Evolutionary conservation across 2,888 invertebrate genomes (phyloP), one percentile per base, ranked within the genome.

Genomic region (Emmelina monodactyla): DNA sequence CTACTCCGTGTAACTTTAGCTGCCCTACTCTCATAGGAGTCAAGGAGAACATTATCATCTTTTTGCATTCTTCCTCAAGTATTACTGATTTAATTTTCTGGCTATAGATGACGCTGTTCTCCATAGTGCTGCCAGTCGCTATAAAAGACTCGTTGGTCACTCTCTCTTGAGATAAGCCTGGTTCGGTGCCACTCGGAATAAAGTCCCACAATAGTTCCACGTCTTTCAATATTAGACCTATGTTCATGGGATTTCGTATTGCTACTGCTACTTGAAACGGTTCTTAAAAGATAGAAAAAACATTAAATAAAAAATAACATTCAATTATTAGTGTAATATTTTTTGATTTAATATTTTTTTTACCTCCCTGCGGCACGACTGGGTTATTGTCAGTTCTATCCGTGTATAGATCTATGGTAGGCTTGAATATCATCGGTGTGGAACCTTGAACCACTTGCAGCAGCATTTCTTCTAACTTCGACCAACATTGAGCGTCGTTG

Each of bases 221-320:
- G 49, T 91, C 85, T 42, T 84, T 84, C 37, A 93, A 62, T 28
- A 86, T 79, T 42, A 93, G 61, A 1, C 86, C 72, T 43, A 93
- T 86, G 55, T 89, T 86, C 33, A 93, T 65, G 0, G 89, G 89
- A 68, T 94, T 94, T 45, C 83, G 82, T 42, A 96, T 75, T 34
- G 86, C 84, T 15, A 95, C 79, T 28, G 88, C 87, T 35, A 95
- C 82, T 62, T 88, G 88, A 35, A 95, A 87, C 1, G 91, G 89
- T 62, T 96, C 95, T 86, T 66, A 33, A 68, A 61, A 65, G 42
- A 34, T 39, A 11, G 11, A 12, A 37, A 38, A 28, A 37, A 22
- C 19, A 39, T 36, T 28, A 12, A 30, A 36, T 13, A 35, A n/a
- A 31, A 3, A 30, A 35, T n/a, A n/a, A n/a, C n/a, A n/a, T n/a